These are phyloP conservation scores for Bugula neritina DNA, from an alignment of 2,888 invertebrate genomes.

Conservation along the genomic window DNA sequence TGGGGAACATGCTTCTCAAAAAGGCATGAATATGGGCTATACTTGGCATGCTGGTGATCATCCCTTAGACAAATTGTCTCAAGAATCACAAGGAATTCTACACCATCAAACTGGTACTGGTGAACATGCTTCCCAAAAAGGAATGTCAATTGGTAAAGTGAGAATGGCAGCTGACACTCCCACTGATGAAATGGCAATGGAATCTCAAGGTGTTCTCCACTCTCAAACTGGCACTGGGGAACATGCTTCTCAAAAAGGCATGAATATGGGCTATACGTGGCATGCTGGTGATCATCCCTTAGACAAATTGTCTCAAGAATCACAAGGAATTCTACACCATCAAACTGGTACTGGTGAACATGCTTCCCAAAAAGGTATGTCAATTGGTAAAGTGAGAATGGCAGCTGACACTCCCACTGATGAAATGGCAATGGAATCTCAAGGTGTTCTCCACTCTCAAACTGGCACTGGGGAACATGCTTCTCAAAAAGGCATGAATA, in stretches of 20 bases:
- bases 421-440: background rate
- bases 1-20: background rate
- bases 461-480: background rate
- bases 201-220: conserved; percentile 5
- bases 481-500: conserved; percentile 15
- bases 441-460: conserved; percentile 2
- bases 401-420: background rate
- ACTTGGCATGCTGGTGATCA: background rate
- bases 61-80: background rate
- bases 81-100: background rate
- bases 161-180: background rate
- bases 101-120: conserved; percentile 7
- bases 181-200: background rate
- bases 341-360: conserved; percentile 14
- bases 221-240: conserved; percentile 13
- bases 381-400: background rate
- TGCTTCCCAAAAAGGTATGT: conserved; percentile 21
- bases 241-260: conserved; percentile 8
- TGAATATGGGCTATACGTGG: conserved; percentile 16
- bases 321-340: conserved; percentile 1
- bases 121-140: conserved; percentile 9
- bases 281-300: background rate
- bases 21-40: background rate
- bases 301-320: background rate
- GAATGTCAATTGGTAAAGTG: background rate